Evolutionary conservation across 2,113 vertebrate species (phyloP), one percentile per base, ranked within the genome.

Genomic region (Pipra filicauda): DNA sequence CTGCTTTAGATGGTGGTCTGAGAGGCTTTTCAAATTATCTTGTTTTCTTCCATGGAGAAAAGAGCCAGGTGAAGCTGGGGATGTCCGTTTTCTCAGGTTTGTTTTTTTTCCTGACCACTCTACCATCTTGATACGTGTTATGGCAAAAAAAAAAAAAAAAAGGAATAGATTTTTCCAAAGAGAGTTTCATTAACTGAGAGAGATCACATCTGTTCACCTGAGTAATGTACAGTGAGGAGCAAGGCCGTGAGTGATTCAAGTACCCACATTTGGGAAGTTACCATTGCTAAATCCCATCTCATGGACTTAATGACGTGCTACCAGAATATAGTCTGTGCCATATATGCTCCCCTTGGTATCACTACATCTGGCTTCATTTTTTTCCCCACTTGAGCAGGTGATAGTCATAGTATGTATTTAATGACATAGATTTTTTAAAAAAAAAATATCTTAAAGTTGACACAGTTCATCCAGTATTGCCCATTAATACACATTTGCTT

Each of bases 91-190:
- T 66, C 31, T 74, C 7, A 2, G 8, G 12, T 2, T 33, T 21
- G 31, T 18, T n/a, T 0, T 14, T 31, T 61, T 64, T 65, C 1
- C 15, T 54, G 48, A 2, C 20, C 5, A 4, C 30, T 67, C 8
- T n/a, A 4, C 12, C 8, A 11, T 43, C 15, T 43, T 35, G 12
- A 41, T 16, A 6, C 9, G 4, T 8, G 11, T 44, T 46, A 18
- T 4, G 8, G 6, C 30, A 49, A 1, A 37, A 33, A 6, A 69
- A 74, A 39, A 37, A 37, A 39, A 39, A 90, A 46, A 8, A 18
- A 21, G 21, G n/a, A 24, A 16, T 66, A 30, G 19, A 37, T 65
- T 89, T 89, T 79, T 41, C 84, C 46, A 3, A 2, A 48, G 35
- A 74, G 67, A 8, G 13, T 51, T 87, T 30, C 9, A 8, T 64